phyloP scores from a whole-genome alignment of 2,113 vertebrate species.

The Grallaria varia region DNA sequence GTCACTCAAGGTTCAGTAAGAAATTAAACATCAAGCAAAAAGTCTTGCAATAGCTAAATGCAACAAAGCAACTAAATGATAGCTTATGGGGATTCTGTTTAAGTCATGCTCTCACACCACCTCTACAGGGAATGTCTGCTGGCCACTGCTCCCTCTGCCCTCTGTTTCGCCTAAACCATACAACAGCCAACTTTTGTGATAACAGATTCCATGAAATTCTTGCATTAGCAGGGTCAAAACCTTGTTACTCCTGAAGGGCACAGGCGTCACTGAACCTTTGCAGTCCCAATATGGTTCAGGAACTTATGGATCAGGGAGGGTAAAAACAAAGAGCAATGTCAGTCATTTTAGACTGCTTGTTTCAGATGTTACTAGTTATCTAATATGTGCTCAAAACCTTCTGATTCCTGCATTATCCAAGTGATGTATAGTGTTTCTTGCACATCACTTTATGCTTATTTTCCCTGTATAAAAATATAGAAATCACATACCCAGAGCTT shows the following conservation, averaged over 20 bases:
- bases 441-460: background rate
- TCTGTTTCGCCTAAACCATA: background rate
- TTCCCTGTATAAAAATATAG: background rate
- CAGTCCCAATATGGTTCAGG: background rate
- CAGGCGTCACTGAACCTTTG: background rate
- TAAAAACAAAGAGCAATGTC: background rate
- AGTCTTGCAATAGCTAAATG: background rate
- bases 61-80: background rate
- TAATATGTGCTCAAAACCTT: background rate
- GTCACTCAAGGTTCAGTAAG: background rate
- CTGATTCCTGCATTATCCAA: background rate
- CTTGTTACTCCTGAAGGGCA: background rate
- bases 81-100: background rate
- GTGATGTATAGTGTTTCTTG: background rate
- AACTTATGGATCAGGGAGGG: background rate
- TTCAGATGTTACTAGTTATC: background rate
- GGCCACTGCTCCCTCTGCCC: background rate
- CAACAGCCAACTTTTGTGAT: background rate
- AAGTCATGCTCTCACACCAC: background rate
- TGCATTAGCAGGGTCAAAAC: background rate
- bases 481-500: background rate
- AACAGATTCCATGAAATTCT: background rate
- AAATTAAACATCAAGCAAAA: slow-evolving; percentile 43
- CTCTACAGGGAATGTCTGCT: background rate
- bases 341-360: background rate